These are phyloP conservation scores for Gallinago jamesoni DNA, from an alignment of 2,113 vertebrate species.

Conservation along the genomic window DNA sequence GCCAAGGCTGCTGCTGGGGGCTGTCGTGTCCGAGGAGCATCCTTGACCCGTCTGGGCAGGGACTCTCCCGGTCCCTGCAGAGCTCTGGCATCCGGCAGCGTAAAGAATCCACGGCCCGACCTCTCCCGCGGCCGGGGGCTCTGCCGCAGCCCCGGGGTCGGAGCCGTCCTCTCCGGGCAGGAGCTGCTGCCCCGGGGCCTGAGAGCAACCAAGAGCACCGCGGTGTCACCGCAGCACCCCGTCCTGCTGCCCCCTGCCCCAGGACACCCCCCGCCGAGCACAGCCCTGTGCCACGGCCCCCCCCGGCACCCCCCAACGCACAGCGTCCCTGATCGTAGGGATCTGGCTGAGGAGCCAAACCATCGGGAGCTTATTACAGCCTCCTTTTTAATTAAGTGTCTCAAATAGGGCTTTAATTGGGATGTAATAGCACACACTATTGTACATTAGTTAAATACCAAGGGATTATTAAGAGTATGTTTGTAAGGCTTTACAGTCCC, in stretches of 20 bases:
- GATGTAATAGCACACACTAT: conserved; percentile 72
- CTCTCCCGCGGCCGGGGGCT: neutral
- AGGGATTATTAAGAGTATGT: conserved; percentile 76
- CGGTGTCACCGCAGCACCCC: rapidly evolving
- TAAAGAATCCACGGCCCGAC: rapidly evolving
- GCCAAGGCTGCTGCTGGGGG: neutral
- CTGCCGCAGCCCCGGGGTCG: rapidly evolving
- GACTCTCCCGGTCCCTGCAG: neutral
- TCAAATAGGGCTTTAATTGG: conserved; percentile 79
- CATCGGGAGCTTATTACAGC: conserved; percentile 64
- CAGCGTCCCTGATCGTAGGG: neutral
- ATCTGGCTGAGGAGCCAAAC: conserved; percentile 30
- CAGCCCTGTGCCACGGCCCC: rapidly evolving
- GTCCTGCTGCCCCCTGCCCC: neutral
- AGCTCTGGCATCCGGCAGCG: neutral
- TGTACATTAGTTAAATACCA: conserved; percentile 73
- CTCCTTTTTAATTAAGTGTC: conserved; percentile 75
- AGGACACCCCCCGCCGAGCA: neutral
- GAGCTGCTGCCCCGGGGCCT: rapidly evolving
- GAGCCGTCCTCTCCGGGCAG: rapidly evolving
- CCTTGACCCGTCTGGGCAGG: rapidly evolving
- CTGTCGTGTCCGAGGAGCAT: neutral
- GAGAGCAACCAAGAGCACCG: too few species aligned
- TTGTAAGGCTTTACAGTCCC: conserved; percentile 72
- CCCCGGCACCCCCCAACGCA: rapidly evolving